Evolutionary conservation across 2,113 vertebrate species (phyloP).

Genomic region (Urocitellus parryii): DNA sequence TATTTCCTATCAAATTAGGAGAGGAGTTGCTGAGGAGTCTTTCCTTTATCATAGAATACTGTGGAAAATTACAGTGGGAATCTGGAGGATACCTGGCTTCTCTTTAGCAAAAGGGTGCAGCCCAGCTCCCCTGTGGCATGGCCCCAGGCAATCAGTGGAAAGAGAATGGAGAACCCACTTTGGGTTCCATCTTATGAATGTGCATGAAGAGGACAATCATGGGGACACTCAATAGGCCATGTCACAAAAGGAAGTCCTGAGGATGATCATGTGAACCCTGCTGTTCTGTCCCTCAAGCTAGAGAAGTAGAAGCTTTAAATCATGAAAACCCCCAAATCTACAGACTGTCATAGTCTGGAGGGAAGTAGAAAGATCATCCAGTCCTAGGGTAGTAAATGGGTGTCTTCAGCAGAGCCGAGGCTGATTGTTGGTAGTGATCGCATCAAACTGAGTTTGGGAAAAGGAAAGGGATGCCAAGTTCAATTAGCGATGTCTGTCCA

Average conservation of each 20-base stretch:
- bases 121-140: fast-evolving
- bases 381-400: background rate
- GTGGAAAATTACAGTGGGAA: background rate
- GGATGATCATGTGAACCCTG: background rate
- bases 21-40: background rate
- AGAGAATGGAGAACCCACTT: background rate
- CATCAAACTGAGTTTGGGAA: background rate
- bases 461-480: fast-evolving
- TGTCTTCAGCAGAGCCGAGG: background rate
- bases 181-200: background rate
- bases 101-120: no score
- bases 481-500: background rate
- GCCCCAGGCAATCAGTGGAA: background rate
- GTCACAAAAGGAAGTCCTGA: background rate
- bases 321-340: background rate
- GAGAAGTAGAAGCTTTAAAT: background rate
- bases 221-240: background rate
- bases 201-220: background rate
- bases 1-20: background rate
- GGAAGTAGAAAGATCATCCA: background rate
- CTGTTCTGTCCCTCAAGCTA: background rate
- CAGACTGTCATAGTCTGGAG: background rate
- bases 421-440: fast-evolving
- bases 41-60: background rate
- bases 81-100: background rate